These are phyloP conservation scores for Volucella zonaria DNA, from an alignment of 2,888 invertebrate species.

Conservation along the genomic window DNA sequence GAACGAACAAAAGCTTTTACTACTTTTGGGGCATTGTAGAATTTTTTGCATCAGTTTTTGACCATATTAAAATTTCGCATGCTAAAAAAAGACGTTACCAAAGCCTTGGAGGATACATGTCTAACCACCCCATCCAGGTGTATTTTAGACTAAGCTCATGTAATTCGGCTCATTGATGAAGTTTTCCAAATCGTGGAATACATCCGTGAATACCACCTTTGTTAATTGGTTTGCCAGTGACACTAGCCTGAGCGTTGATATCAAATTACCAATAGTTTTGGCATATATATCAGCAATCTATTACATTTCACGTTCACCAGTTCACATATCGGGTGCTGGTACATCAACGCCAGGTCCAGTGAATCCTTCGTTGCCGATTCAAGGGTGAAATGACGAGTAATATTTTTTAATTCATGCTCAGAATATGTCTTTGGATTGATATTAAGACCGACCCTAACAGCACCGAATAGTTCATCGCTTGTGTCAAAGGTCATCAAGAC, in stretches of 20 bases:
- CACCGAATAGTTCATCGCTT: slow-evolving; percentile 93
- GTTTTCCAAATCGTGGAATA: slow-evolving; percentile 88
- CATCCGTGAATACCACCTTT: slow-evolving; percentile 94
- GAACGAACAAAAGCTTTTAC: too few relatives aligned
- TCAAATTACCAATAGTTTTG: slow-evolving; percentile 89
- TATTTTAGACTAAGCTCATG: slow-evolving; percentile 87
- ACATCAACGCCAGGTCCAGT: slow-evolving; percentile 92
- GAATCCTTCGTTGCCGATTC: slow-evolving; percentile 90
- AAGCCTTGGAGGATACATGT: slow-evolving; percentile 91
- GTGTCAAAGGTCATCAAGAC: slow-evolving; percentile 92
- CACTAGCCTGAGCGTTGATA: slow-evolving; percentile 91
- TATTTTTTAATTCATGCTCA: slow-evolving; percentile 89
- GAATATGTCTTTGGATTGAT: slow-evolving; percentile 89
- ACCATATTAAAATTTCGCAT: too few relatives aligned
- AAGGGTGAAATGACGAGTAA: slow-evolving; percentile 88
- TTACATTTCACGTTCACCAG: slow-evolving; percentile 91
- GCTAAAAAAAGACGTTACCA: slow-evolving; percentile 86
- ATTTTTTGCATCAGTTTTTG: too few relatives aligned
- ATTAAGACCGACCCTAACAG: slow-evolving; percentile 88
- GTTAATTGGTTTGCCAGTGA: slow-evolving; percentile 94
- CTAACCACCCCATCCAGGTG: slow-evolving; percentile 86
- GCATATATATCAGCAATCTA: slow-evolving; percentile 92
- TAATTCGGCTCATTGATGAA: slow-evolving; percentile 89
- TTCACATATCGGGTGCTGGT: slow-evolving; percentile 91
- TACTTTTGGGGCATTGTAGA: too few relatives aligned